A percentile compares a stretch with the other conserved stretches of the same genome.
phyloP scores from a whole-genome alignment of 2,113 vertebrate species.

The Danionella cerebrum region DNA sequence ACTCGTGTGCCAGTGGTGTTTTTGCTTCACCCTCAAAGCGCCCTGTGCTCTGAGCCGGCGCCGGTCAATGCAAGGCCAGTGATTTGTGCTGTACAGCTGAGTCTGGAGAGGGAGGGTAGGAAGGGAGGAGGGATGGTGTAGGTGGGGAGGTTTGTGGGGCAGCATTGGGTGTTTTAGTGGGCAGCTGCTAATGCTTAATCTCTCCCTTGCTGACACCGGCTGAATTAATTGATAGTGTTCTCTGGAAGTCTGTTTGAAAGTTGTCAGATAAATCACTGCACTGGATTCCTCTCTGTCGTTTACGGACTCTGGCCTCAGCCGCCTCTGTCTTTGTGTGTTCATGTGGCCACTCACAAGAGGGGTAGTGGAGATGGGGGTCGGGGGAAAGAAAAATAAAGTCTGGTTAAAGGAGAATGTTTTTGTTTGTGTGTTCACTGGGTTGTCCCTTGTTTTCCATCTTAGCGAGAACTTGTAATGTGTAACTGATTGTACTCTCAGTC shows the following conservation, averaged over 20 bases:
- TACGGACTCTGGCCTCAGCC: conserved; percentile 39
- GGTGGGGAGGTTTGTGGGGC: not conserved
- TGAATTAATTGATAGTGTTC: conserved; percentile 70
- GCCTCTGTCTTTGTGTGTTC: conserved; percentile 31
- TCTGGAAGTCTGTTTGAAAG: conserved; percentile 66
- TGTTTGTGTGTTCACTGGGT: not conserved
- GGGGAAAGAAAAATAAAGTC: conserved; percentile 12
- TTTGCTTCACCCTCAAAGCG: conserved; percentile 32
- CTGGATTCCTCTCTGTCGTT: conserved; percentile 54
- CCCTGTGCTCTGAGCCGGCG: conserved; percentile 31
- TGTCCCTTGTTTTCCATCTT: not conserved
- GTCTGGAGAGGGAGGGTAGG: conserved; percentile 16
- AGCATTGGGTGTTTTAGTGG: conserved; percentile 50
- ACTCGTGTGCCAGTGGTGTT: conserved; percentile 25
- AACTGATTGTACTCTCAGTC: not conserved
- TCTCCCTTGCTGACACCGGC: conserved; percentile 62
- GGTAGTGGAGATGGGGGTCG: not conserved
- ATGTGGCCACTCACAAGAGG: conserved; percentile 12
- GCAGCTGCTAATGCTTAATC: conserved; percentile 71
- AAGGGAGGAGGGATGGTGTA: not conserved
- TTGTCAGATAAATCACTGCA: conserved; percentile 68
- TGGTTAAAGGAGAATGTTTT: not conserved
- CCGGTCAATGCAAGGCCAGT: conserved; percentile 44
- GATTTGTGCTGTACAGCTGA: conserved; percentile 67
- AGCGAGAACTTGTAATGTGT: not conserved